Conservation (phyloP, 2,888 invertebrate genomes). For the Parnassius smintheus region DNA sequence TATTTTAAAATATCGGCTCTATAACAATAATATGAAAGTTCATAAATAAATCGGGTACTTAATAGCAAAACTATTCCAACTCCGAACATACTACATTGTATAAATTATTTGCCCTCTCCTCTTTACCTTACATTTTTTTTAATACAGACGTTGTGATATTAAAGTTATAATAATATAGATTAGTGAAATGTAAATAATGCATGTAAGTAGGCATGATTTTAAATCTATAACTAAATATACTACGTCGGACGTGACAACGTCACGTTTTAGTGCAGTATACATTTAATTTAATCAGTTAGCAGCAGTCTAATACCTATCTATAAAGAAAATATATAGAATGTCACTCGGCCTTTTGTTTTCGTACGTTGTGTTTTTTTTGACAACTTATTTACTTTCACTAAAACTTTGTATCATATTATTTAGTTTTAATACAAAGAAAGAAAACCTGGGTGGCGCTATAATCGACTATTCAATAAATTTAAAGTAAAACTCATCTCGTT, state of each 20-base stretch:
- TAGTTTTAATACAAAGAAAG: too few species aligned
- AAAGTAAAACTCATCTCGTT: too few species aligned
- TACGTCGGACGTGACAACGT: not conserved
- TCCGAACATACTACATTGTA: not conserved
- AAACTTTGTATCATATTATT: too few species aligned
- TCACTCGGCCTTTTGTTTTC: not conserved
- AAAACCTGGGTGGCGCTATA: too few species aligned
- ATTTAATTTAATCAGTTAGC: not conserved
- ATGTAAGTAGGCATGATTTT: not conserved
- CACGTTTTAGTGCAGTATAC: not conserved
- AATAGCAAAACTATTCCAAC: too few species aligned
- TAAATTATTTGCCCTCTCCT: not conserved
- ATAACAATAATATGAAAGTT: too few species aligned
- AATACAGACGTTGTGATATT: not conserved
- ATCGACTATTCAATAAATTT: too few species aligned
- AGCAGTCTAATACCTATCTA: not conserved
- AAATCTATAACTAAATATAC: not conserved
- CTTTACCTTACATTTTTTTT: not conserved
- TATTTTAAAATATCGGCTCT: too few species aligned
- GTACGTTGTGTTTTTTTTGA: too few species aligned
- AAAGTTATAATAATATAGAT: constrained; percentile 1
- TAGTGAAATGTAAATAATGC: not conserved
- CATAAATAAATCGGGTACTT: too few species aligned
- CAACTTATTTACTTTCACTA: too few species aligned
- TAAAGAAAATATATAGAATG: not conserved